Evolutionary conservation across 2,888 invertebrate species (phyloP).

Genomic region (Latheticus oryzae): DNA sequence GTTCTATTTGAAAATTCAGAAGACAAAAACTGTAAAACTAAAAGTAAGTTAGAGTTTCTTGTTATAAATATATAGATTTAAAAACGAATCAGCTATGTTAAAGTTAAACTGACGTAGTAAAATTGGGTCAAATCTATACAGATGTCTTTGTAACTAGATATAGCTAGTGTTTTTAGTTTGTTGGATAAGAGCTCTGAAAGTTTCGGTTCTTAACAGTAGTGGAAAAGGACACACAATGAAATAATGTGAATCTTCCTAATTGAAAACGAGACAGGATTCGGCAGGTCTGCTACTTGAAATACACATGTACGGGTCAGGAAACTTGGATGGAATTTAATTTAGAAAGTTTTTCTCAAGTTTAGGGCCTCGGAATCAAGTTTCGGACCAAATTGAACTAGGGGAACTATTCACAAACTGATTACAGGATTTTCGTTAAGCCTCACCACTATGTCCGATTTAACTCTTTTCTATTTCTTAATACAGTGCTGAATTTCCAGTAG

Average conservation of each 20-base stretch:
- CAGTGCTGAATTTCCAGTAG: no score
- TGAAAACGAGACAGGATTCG: slow-evolving; percentile 47
- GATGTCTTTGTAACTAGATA: slow-evolving; percentile 28
- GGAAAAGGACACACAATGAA: slow-evolving; percentile 23
- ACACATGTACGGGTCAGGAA: slow-evolving; percentile 56
- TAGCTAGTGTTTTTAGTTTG: slow-evolving; percentile 37
- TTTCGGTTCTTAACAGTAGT: slow-evolving; percentile 4
- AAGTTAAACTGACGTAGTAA: slow-evolving; percentile 16
- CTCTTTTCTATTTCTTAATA: slow-evolving; percentile 13
- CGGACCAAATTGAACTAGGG: slow-evolving; percentile 56
- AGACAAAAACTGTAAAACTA: no score
- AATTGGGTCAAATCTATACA: slow-evolving; percentile 30
- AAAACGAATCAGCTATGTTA: slow-evolving; percentile 30
- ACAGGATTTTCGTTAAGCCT: slow-evolving; percentile 43
- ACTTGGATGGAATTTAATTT: slow-evolving; percentile 61
- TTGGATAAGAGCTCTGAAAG: slow-evolving; percentile 7
- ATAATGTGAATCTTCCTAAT: slow-evolving; percentile 47
- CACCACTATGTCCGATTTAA: slow-evolving; percentile 17
- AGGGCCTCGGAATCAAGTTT: slow-evolving; percentile 56
- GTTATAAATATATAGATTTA: no score
- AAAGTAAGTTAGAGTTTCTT: background rate
- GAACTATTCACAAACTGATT: slow-evolving; percentile 61
- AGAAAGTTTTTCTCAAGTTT: slow-evolving; percentile 60
- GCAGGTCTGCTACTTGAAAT: slow-evolving; percentile 47
- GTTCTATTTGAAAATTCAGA: no score